Conservation (phyloP, 2,113 vertebrate genomes). For the Rattus norvegicus region GRCr8 NC_086020.1:108691501-108692000, state of each 20-base stretch:
- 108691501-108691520: neutral
- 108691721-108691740: neutral
- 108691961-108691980: neutral
- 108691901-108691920: neutral
- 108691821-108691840: neutral
- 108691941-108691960: neutral
- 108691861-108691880: neutral
- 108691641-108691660: neutral
- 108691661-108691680: slow-evolving; percentile 5
- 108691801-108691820: neutral
- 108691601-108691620: neutral
- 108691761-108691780: neutral
- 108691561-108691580: neutral
- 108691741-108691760: neutral
- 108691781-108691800: neutral
- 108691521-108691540: neutral
- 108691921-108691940: neutral
- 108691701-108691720: neutral
- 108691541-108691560: neutral
- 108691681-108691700: neutral
- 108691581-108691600: neutral
- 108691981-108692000: neutral
- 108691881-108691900: slow-evolving; percentile 34
- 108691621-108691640: neutral
- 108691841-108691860: slow-evolving; percentile 2